A percentile compares a stretch with the other conserved stretches of the same genome.
These are phyloP conservation scores for Eumaeus atala DNA, from an alignment of 1,140 invertebrate genomes.

Conservation along the genomic window DNA sequence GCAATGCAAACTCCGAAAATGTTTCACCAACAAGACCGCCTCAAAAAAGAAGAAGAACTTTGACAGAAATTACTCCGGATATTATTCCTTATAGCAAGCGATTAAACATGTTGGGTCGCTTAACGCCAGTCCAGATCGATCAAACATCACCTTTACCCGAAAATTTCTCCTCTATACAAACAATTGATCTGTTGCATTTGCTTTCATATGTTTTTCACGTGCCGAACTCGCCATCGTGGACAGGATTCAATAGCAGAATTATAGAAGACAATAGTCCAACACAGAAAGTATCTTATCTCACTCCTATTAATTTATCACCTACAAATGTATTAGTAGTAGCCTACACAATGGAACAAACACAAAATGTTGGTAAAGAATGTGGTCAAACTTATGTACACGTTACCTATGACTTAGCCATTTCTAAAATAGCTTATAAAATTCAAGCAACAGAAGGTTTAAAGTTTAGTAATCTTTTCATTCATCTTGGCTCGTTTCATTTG, in stretches of 20 bases:
- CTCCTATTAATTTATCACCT: conserved; percentile 45
- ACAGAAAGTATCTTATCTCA: conserved; percentile 42
- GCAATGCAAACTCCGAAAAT: no score
- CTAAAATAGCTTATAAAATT: conserved; percentile 48
- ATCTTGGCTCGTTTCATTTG: conserved; percentile 64
- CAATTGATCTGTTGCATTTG: conserved; percentile 8
- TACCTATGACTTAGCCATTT: conserved; percentile 48
- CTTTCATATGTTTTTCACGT: conserved; percentile 11
- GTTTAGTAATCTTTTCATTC: conserved; percentile 62
- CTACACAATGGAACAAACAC: conserved; percentile 40
- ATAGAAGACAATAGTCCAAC: conserved; percentile 23
- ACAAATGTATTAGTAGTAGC: conserved; percentile 38
- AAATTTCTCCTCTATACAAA: conserved; percentile 10
- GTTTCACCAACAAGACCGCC: no score
- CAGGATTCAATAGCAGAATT: conserved; percentile 31
- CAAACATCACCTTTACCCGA: background rate
- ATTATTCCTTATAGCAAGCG: no score
- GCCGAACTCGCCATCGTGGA: conserved; percentile 26
- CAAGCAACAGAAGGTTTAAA: conserved; percentile 36
- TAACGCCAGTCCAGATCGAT: conserved; percentile 1
- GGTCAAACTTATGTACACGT: conserved; percentile 30
- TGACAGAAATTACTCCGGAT: no score
- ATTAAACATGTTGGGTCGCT: background rate
- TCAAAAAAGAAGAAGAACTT: no score
- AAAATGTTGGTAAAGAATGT: conserved; percentile 21